Evolutionary conservation across 30 jellyfish, hydroid and myxozoan genomes (phyloP), one percentile per base, ranked within the genome.

Genomic region (Aurelia coerulea): DNA sequence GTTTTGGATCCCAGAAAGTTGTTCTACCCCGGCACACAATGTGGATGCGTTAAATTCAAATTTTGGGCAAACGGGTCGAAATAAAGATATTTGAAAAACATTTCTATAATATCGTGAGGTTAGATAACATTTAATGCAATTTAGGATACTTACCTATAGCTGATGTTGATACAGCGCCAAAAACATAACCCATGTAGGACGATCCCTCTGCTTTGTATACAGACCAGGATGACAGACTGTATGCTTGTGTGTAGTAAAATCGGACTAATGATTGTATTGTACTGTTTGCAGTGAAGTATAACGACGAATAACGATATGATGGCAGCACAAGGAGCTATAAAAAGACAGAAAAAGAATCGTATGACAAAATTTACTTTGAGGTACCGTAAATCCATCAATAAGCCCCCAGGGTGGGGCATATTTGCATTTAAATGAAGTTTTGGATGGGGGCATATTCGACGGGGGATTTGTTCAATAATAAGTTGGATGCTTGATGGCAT

Each of bases 321-420:
- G 99, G 99, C 53, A 94, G 71, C 31, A 89, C 77, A 65, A 88
- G 85, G 34, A 94, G 67, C 99, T 94, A 41, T 35, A 51, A 67
- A 41, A 41, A 50, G 1, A 14, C 3, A 50, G 0, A 15, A 18
- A 46, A 46, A 46, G 15, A 46, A 46, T 46, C 56, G 13, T 46
- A 0, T 6, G 56, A 46, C 12, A 4, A 46, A 46, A 46, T 46
- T 13, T 1, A 46, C 14, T 46, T 37, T 6, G 56, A 46, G 14
- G 56, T 46, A 46, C 14, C 14, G 56, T 46, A 46, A 46, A 46
- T 39, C 51, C 51, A 3, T 39, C 4, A 39, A 39, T 39, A 2
- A 39, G 51, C 51, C 51, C 8, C 51, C 51, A 3, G 9, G 9
- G 6, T 0, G 51, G 8, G 6, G 8, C 10, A 0, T 9, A 0